Evolutionary conservation across 2,797 vertebrate species (phyloP).

Genomic region (Menidia menidia): DNA sequence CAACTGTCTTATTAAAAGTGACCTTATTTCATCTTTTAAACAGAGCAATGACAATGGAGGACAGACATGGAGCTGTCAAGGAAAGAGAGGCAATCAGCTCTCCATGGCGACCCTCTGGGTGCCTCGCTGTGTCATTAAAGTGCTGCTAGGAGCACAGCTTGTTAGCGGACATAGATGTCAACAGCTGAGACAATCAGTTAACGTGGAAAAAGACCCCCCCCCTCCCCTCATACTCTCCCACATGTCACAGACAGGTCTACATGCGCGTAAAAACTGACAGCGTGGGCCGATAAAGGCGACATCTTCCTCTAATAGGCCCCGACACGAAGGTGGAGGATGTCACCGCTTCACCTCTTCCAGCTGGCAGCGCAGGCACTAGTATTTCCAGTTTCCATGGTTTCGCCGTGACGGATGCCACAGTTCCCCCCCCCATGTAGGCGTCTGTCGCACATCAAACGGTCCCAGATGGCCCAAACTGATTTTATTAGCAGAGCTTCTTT

Average conservation of each 20-base stretch:
- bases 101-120: slow-evolving; percentile 34
- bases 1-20: too few species aligned
- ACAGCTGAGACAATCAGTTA: slow-evolving; percentile 42
- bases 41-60: slow-evolving; percentile 27
- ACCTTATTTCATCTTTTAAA: slow-evolving; percentile 6
- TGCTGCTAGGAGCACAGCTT: slow-evolving; percentile 19
- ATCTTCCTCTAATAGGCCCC: slow-evolving; percentile 44
- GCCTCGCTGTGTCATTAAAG: slow-evolving; percentile 41
- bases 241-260: neutral
- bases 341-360: slow-evolving; percentile 34
- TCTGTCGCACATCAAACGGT: slow-evolving; percentile 50
- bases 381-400: slow-evolving; percentile 63
- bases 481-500: slow-evolving; percentile 62
- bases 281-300: neutral
- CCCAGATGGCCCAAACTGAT: slow-evolving; percentile 67
- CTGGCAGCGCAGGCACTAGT: slow-evolving; percentile 6
- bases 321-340: slow-evolving; percentile 26
- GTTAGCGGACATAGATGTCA: slow-evolving; percentile 58
- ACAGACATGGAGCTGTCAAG: slow-evolving; percentile 32
- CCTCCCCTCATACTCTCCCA: neutral
- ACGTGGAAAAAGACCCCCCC: slow-evolving; percentile 9
- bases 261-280: neutral
- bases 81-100: slow-evolving; percentile 32
- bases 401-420: slow-evolving; percentile 24
- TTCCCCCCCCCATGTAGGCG: slow-evolving; percentile 40